Base-by-base conservation (phyloP, 2,888 invertebrate species). In the Watsonalla binaria region DNA sequence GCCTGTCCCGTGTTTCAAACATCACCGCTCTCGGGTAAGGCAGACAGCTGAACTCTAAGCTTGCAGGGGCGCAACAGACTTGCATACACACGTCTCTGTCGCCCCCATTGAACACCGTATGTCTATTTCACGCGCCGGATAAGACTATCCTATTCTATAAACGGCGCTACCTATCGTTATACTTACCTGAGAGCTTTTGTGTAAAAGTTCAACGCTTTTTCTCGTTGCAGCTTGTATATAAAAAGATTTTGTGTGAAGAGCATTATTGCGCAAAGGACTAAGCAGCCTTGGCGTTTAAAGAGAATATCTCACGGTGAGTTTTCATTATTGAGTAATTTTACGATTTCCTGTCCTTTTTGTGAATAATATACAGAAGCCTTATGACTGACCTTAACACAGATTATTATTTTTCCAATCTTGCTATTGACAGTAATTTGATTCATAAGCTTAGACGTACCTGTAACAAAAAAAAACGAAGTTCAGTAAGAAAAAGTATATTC, bases 1-100 rank as follows among this genome's bases (percentile, higher is more conserved):
- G 91, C 91, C 91, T 90, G 91, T 91, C 91, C 91, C 86, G 89
- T 86, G 91, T 91, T 91, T 91, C 91, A 91, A 91, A 91, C 91
- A 91, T 91, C 91, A 90, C 87, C 87, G 90, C 87, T 89, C 86
- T 81, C 80, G 75, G 82, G 76, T 11, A 11, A 8, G 42, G 84
- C 84, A 87, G 90, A 90, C 90, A 90, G 90, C 90, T 90, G 89
- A 90, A 88, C 84, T 82, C 81, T 83, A 86, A 86, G 88, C 86
- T 84, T 78, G 79, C 77, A 79, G 75, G 77, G 82, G 78, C 84
- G 86, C 77, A 80, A 81, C 79, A 68, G 80, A 80, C 76, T 72
- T 78, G 82, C 82, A 84, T 86, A 82, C 79, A 63, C 65, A 78
- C 68, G 70, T 89, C 86, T 75, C 79, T 62, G 72, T 90, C 83